These are phyloP conservation scores for Elymnias hypermnestra DNA, from an alignment of 1,140 invertebrate genomes.

Conservation along the genomic window DNA sequence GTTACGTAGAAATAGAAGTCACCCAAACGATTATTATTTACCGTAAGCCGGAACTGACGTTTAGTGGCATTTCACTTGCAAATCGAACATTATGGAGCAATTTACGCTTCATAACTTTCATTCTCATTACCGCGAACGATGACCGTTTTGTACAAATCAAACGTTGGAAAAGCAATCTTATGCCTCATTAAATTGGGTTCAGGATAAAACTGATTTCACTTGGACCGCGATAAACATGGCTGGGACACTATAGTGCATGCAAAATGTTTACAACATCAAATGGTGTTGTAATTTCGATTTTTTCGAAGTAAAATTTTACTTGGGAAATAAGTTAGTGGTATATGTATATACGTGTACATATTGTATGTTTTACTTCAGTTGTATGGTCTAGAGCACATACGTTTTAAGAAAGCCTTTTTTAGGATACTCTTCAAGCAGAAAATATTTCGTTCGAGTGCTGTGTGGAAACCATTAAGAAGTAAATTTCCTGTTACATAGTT, in stretches of 20 bases:
- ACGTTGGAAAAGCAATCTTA: conserved; percentile 3
- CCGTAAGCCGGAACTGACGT: conserved; percentile 29
- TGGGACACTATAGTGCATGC: conserved; percentile 1
- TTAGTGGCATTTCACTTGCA: conserved; percentile 41
- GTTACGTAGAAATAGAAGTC: too few relatives aligned
- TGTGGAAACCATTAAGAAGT: too few relatives aligned
- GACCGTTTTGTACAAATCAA: background rate
- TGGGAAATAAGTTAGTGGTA: too few relatives aligned
- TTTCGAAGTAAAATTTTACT: background rate
- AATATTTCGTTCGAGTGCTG: too few relatives aligned
- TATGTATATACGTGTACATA: too few relatives aligned
- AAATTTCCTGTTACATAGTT: too few relatives aligned
- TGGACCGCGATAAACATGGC: background rate
- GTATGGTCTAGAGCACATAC: too few relatives aligned
- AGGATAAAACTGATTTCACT: background rate
- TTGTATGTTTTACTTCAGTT: too few relatives aligned
- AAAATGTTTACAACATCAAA: background rate
- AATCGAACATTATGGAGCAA: conserved; percentile 36
- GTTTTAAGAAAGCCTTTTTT: too few relatives aligned
- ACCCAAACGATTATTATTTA: conserved; percentile 15
- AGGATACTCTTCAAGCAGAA: too few relatives aligned
- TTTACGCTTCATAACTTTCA: conserved; percentile 48
- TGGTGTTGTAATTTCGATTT: background rate
- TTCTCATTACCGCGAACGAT: conserved; percentile 31
- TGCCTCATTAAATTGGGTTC: background rate